Percentiles rank a stretch among this genome's conserved stretches.
phyloP scores from a whole-genome alignment of 2,113 vertebrate species.

The Mirza zaza region DNA sequence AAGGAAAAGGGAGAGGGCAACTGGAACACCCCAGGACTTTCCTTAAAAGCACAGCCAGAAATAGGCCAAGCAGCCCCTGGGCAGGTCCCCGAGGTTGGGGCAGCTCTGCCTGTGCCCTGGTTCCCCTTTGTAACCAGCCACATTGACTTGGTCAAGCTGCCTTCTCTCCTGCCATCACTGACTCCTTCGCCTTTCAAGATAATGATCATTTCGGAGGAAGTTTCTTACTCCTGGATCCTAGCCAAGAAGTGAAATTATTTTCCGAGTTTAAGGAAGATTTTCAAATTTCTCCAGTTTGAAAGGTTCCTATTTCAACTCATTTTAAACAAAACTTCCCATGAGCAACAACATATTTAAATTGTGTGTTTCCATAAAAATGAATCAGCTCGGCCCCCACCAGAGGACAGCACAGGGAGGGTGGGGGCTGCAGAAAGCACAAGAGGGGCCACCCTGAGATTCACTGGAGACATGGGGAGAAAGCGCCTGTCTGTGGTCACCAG shows the following conservation, averaged over 20 bases:
- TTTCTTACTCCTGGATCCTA: conserved; percentile 38
- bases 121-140: neutral
- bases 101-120: neutral
- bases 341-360: neutral
- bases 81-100: neutral
- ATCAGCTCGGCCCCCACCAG: neutral
- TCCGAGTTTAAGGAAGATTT: conserved; percentile 19
- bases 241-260: neutral
- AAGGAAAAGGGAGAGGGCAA: conserved; percentile 40
- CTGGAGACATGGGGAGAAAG: fast-evolving
- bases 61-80: neutral
- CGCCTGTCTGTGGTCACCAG: fast-evolving
- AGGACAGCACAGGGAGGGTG: fast-evolving
- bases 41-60: neutral
- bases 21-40: neutral
- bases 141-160: neutral
- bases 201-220: neutral
- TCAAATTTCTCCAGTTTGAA: neutral
- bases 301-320: neutral
- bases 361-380: neutral
- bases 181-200: neutral
- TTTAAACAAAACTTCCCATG: neutral
- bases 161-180: neutral
- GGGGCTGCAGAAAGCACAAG: neutral
- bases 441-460: fast-evolving